Base-by-base conservation (phyloP, 53 echinoderm and acorn worm species). In the Temnopleurus reevesii region DNA sequence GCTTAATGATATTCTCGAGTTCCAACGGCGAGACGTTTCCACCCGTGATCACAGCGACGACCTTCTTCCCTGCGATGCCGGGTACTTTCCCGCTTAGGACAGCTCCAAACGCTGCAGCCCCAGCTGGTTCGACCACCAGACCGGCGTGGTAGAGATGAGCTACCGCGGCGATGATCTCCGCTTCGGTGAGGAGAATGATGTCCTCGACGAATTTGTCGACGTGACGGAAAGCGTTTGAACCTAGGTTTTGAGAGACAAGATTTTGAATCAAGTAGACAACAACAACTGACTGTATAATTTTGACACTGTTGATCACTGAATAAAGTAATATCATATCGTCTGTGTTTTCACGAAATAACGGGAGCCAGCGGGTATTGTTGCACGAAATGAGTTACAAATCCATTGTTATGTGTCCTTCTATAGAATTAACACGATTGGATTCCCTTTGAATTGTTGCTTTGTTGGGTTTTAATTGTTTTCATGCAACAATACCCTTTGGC, bases 61-160 rank as follows among this genome's bases (percentile, higher is more conserved):
- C 93, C 49, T 84, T 91, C 90, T 93, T 95, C 28, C 93, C 93
- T 24, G 49, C 60, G 30, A 91, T 90, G 65, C 93, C 92, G 2
- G 95, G 95, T 1, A 95, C 90, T 31, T 91, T 95, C 13, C 66
- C 38, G 49, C 35, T 58, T 77, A 91, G 79, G 17, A 95, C 55
- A 2, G 93, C 93, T 35, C 92, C 93, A 77, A 95, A 95, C 3
- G 95, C 95, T 6, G 95, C 95, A 3, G 95, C 95, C 28, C 95
- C 95, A 0, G 95, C 80, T 18, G 95, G 95, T 51, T 95, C 95
- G 3, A 95, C 95, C 49, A 93, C 91, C 4, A 95, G 77, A 10
- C 95, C 95, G 12, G 90, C 81, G 7, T 90, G 55, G 79, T 93
- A 95, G 10, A 95, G 81, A 46, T 33, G 56, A 12, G 76, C 45